Conservation (phyloP, 2,113 vertebrate genomes). For the Paedocypris sp. region DNA sequence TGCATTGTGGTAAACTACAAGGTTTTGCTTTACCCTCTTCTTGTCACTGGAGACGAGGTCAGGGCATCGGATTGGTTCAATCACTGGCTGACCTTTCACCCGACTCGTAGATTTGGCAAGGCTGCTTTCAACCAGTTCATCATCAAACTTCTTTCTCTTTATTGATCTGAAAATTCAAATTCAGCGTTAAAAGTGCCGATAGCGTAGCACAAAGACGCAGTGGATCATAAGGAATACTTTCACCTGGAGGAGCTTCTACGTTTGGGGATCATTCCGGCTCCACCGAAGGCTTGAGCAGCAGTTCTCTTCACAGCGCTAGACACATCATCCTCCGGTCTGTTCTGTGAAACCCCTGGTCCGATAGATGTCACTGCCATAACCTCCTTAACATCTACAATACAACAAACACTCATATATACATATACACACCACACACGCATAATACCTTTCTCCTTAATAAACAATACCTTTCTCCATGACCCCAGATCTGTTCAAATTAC, state of each 20-base stretch:
- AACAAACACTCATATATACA: too few species aligned
- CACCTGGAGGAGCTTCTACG: slow-evolving; percentile 91
- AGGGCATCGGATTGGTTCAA: slow-evolving; percentile 77
- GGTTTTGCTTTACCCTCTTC: slow-evolving; percentile 67
- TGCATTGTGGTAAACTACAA: neutral
- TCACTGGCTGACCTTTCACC: slow-evolving; percentile 74
- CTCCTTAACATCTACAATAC: slow-evolving; percentile 53
- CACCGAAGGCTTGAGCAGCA: slow-evolving; percentile 68
- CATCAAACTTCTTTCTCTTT: slow-evolving; percentile 94
- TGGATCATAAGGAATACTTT: neutral
- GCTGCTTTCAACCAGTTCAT: slow-evolving; percentile 93
- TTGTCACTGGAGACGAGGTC: slow-evolving; percentile 81
- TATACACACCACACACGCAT: neutral
- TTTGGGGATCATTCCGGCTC: slow-evolving; percentile 76
- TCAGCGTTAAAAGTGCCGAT: neutral
- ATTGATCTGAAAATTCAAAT: slow-evolving; percentile 68
- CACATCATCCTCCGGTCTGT: slow-evolving; percentile 86
- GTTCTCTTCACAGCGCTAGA: slow-evolving; percentile 72
- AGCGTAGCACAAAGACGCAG: neutral
- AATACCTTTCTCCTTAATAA: neutral
- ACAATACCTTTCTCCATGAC: neutral
- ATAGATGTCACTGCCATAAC: slow-evolving; percentile 63
- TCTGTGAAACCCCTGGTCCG: slow-evolving; percentile 64
- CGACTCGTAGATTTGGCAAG: slow-evolving; percentile 85
- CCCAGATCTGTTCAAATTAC: too few species aligned